Percentiles rank a stretch among this genome's conserved stretches.
Conservation (phyloP, 2,113 vertebrate species). For the Dasypus novemcinctus region DNA sequence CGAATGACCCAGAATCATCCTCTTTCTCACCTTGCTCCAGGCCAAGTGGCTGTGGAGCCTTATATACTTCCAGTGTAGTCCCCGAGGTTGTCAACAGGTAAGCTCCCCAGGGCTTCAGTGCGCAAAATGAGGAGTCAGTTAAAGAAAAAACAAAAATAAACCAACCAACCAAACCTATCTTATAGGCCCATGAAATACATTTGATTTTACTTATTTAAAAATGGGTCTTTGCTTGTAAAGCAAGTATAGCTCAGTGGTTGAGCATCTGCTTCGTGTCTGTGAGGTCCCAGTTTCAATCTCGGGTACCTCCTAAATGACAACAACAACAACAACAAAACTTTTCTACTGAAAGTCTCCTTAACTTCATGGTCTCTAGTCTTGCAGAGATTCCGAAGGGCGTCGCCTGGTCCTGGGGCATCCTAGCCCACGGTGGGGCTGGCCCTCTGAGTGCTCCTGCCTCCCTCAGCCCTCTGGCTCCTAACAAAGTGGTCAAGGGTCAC, state of each 20-base stretch:
- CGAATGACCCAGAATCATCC: constrained; percentile 52
- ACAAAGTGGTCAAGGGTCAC: background rate
- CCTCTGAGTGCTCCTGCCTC: background rate
- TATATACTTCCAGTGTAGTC: constrained; percentile 51
- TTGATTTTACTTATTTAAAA: constrained; percentile 43
- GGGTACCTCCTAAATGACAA: no score
- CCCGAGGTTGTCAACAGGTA: constrained; percentile 62
- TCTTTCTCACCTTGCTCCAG: background rate
- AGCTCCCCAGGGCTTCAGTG: constrained; percentile 63
- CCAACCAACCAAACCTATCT: background rate
- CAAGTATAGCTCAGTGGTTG: no score
- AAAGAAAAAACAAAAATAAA: background rate
- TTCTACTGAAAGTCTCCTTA: background rate
- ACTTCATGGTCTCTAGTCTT: background rate
- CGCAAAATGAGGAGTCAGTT: constrained; percentile 47
- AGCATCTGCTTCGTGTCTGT: no score
- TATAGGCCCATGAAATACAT: background rate
- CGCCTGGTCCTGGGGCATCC: background rate
- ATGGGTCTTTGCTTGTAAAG: no score
- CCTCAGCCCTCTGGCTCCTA: background rate
- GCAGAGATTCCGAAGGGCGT: background rate
- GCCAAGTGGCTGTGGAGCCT: constrained; percentile 55
- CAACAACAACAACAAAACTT: no score
- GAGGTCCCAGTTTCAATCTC: no score
- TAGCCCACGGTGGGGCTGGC: no score